phyloP scores from a whole-genome alignment of 2,797 vertebrate species.

The Geotrypetes seraphini region DNA sequence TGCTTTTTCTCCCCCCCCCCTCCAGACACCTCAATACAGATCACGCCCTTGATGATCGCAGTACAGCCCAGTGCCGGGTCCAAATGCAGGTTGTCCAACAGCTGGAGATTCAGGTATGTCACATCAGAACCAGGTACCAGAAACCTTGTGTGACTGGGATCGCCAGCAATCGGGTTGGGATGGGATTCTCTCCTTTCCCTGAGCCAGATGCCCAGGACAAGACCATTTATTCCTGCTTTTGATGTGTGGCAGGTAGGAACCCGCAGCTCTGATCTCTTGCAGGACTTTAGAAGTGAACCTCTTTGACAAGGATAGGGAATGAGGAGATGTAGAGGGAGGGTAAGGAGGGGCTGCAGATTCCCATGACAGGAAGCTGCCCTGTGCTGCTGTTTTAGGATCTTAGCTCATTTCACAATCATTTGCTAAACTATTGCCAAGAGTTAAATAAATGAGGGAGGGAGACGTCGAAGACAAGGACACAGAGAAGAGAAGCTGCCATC shows the following conservation, averaged over 20 bases:
- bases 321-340: neutral
- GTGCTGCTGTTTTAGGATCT: neutral
- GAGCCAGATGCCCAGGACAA: no score
- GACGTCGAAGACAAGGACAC: neutral
- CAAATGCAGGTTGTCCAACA: conserved; percentile 99
- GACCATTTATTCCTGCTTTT: no score
- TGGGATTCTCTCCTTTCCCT: no score
- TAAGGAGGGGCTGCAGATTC: neutral
- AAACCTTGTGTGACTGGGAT: fast-evolving
- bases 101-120: conserved; percentile 92
- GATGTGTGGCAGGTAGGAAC: no score
- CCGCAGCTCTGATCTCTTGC: no score
- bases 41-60: conserved; percentile 94
- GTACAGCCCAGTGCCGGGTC: conserved; percentile 94
- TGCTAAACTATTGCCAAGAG: conserved; percentile 56
- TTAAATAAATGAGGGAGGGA: conserved; percentile 45
- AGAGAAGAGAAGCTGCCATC: conserved; percentile 63
- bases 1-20: no score
- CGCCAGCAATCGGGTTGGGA: no score
- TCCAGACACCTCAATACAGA: conserved; percentile 94
- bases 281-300: no score
- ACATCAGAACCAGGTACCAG: neutral
- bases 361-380: neutral
- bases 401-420: conserved; percentile 6
- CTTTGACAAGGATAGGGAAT: neutral